These are phyloP conservation scores for Argopecten irradians DNA, from an alignment of 1,140 invertebrate genomes.

Conservation along the genomic window DNA sequence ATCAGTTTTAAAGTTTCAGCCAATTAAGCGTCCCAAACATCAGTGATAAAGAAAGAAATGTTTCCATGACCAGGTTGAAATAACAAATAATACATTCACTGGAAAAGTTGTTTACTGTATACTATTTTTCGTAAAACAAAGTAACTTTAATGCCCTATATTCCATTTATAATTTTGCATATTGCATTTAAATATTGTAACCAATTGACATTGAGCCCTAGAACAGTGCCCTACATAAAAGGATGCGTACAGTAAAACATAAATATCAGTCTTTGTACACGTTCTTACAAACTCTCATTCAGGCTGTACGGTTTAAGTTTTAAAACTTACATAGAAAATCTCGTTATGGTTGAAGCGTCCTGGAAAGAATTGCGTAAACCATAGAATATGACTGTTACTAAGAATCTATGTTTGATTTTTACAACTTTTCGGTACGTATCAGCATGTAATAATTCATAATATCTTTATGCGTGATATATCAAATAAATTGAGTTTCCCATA, in stretches of 20 bases:
- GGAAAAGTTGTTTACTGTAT: neutral
- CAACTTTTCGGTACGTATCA: neutral
- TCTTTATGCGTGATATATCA: neutral
- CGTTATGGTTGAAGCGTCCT: conserved; percentile 10
- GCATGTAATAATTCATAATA: neutral
- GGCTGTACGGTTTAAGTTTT: conserved; percentile 8
- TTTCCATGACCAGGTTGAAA: neutral
- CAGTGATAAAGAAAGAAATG: neutral
- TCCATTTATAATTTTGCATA: neutral
- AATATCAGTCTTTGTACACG: neutral
- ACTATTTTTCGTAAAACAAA: neutral
- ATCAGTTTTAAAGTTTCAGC: neutral
- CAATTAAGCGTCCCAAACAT: neutral
- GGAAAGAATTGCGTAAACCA: conserved; percentile 21
- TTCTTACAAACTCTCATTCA: conserved; percentile 22
- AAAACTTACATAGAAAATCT: conserved; percentile 19
- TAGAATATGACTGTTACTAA: conserved; percentile 23
- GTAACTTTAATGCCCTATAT: neutral
- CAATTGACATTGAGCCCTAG: neutral
- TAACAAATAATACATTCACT: neutral
- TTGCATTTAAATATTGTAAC: neutral
- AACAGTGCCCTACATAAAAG: neutral
- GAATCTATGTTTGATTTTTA: neutral
- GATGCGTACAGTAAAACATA: conserved; percentile 19
- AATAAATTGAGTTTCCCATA: neutral